Conservation (phyloP, 2,113 vertebrate species). For the Varanus salvator region DNA sequence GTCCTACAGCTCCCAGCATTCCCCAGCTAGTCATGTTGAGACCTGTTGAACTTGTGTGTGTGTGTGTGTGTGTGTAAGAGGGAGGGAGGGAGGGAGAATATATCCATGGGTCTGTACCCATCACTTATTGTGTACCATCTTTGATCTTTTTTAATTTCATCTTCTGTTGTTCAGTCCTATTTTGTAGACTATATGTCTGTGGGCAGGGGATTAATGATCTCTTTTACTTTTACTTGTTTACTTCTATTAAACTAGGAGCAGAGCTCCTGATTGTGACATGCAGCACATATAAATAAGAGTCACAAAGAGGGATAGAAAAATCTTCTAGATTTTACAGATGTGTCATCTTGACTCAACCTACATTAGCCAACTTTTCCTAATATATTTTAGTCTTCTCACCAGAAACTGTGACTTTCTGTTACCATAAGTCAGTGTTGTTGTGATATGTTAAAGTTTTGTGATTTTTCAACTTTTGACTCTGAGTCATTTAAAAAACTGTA, state of each 20-base stretch:
- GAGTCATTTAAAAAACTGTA: constrained; percentile 1
- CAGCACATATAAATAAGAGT: background rate
- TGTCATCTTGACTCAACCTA: background rate
- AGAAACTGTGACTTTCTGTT: background rate
- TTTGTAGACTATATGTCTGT: background rate
- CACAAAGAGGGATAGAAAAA: background rate
- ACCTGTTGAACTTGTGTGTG: no score
- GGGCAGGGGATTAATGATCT: background rate
- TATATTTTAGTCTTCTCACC: background rate
- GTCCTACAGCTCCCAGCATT: no score
- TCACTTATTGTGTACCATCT: background rate
- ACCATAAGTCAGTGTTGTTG: background rate
- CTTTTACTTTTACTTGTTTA: no score
- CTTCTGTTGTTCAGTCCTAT: background rate
- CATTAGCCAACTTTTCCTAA: background rate
- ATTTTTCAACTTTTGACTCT: constrained; percentile 1
- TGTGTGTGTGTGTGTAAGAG: no score
- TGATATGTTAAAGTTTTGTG: constrained; percentile 18
- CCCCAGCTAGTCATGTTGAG: no score
- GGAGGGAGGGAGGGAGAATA: no score
- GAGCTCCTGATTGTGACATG: background rate
- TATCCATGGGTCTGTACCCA: background rate
- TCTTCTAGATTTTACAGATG: background rate
- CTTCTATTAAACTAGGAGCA: background rate
- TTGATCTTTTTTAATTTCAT: background rate